A percentile compares a stretch with the other conserved stretches of the same genome.
Evolutionary conservation across 2,888 invertebrate species (phyloP).

Genomic region (Flexamia atlantica): DNA sequence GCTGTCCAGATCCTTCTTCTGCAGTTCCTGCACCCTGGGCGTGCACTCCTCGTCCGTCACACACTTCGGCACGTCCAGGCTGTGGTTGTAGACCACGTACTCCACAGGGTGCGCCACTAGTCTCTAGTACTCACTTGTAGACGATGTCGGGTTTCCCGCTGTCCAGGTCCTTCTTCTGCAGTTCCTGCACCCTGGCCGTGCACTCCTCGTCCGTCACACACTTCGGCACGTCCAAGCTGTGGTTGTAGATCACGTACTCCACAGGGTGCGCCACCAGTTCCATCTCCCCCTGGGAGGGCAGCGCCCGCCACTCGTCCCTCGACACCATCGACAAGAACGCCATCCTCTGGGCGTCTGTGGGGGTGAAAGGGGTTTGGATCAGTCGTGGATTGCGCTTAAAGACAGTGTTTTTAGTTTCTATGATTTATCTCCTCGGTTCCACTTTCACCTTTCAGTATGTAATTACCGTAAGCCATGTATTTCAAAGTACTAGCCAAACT

Average conservation of each 20-base stretch:
- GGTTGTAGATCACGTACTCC: conserved; percentile 15
- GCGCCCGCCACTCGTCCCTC: not conserved
- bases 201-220: conserved; percentile 1
- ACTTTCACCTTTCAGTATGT: no score
- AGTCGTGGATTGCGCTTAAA: no score
- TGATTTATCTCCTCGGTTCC: no score
- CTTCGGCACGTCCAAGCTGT: not conserved
- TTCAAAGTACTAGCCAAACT: no score
- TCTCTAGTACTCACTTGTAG: not conserved
- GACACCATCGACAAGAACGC: conserved; percentile 4
- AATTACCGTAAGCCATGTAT: no score
- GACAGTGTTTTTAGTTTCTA: no score
- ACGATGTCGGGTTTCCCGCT: not conserved
- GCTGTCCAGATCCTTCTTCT: not conserved
- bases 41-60: not conserved
- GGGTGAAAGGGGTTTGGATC: no score
- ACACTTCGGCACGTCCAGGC: not conserved
- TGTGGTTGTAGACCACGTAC: not conserved
- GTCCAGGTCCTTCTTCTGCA: conserved; percentile 12
- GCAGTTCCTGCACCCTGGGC: not conserved
- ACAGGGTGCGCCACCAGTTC: not conserved
- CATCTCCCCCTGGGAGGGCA: not conserved
- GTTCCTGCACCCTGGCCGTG: not conserved
- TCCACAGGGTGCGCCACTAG: not conserved
- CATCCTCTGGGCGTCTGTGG: not conserved